A percentile compares a stretch with the other conserved stretches of the same genome.
Evolutionary conservation across 2,888 invertebrate genomes (phyloP).

Genomic region (Nephrotoma appendiculata): DNA sequence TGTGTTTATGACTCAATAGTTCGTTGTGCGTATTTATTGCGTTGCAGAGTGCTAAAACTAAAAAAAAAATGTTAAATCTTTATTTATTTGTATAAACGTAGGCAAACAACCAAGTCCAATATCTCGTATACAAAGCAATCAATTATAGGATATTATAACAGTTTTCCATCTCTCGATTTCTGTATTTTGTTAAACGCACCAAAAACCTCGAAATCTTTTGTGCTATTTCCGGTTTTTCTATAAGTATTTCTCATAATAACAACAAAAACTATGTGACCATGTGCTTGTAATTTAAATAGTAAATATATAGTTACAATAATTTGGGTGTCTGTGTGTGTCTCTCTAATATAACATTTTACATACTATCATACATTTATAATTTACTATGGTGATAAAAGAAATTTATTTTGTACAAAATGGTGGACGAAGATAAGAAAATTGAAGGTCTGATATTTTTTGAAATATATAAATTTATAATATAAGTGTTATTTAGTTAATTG

Average conservation of each 20-base stretch:
- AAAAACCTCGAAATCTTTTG: background rate
- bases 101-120: background rate
- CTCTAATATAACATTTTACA: background rate
- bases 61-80: background rate
- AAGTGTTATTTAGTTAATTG: no score
- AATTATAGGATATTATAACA: background rate
- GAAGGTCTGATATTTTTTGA: background rate
- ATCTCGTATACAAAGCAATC: background rate
- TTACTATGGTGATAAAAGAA: background rate
- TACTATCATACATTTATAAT: background rate
- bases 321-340: background rate
- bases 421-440: background rate
- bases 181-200: background rate
- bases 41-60: background rate
- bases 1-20: background rate
- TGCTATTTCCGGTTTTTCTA: background rate
- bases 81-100: background rate
- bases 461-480: background rate
- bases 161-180: background rate
- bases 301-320: background rate
- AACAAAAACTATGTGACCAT: background rate
- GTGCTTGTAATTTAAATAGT: background rate
- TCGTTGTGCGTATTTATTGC: background rate
- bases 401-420: background rate
- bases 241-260: background rate